Percentiles rank a stretch among this genome's conserved stretches.
Conservation (phyloP, 2,797 vertebrate species). For the Macrochelys suwanniensis region DNA sequence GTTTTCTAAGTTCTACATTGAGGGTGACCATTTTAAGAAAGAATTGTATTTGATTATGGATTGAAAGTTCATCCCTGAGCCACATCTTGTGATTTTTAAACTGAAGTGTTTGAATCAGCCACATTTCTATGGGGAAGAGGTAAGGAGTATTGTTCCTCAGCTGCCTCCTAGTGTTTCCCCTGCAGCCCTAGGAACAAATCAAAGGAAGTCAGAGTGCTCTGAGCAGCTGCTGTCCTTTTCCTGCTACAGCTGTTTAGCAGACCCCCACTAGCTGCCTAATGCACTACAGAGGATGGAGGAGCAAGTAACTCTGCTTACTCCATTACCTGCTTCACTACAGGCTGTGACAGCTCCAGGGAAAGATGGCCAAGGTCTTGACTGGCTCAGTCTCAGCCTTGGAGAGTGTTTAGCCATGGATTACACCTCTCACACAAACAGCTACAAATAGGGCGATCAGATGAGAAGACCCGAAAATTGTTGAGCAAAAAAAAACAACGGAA, state of each 20-base stretch:
- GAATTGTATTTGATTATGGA: background rate
- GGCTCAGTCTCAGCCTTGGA: background rate
- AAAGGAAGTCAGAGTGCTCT: background rate
- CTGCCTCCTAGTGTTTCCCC: background rate
- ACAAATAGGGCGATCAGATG: too few relatives aligned
- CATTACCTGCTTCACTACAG: background rate
- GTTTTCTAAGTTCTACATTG: background rate
- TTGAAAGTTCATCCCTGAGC: too few relatives aligned
- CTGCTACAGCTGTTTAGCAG: background rate
- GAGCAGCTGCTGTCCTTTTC: background rate
- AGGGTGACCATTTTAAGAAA: background rate
- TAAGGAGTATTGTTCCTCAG: background rate
- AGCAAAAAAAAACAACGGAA: too few relatives aligned
- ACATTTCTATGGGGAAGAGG: too few relatives aligned
- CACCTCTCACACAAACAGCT: background rate
- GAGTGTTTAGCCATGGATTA: background rate
- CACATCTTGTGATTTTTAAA: too few relatives aligned
- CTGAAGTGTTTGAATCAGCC: too few relatives aligned
- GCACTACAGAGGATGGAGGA: background rate
- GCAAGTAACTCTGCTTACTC: background rate
- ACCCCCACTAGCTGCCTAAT: background rate
- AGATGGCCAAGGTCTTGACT: background rate
- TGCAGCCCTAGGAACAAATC: background rate
- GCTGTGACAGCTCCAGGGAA: background rate
- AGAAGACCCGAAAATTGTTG: too few relatives aligned